These are phyloP conservation scores for Alouatta palliata DNA, from an alignment of 2,113 vertebrate species.

Conservation along the genomic window DNA sequence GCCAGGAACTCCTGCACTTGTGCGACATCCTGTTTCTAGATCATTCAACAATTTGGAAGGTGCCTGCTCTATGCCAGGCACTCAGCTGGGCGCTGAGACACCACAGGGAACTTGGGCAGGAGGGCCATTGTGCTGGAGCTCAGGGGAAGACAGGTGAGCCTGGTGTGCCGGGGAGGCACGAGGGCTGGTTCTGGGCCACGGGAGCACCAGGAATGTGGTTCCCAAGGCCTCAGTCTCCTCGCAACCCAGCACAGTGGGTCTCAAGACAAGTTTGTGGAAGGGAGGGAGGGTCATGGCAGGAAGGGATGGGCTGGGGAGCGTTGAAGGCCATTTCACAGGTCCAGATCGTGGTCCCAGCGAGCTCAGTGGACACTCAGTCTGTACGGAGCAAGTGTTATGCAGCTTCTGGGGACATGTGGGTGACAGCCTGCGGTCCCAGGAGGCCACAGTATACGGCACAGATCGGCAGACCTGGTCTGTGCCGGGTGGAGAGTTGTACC, in stretches of 20 bases:
- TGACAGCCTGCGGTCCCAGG: background rate
- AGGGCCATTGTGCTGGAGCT: background rate
- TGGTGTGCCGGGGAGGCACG: rapidly evolving
- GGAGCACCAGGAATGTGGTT: background rate
- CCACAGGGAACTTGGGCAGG: background rate
- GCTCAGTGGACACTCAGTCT: background rate
- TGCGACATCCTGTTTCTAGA: background rate
- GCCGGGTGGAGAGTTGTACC: background rate
- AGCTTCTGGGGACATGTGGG: background rate
- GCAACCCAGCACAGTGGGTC: background rate
- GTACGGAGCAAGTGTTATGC: background rate
- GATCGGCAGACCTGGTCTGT: background rate
- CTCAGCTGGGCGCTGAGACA: background rate
- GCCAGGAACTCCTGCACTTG: background rate
- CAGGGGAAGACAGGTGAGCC: background rate
- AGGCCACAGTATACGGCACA: background rate
- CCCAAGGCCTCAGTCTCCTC: background rate
- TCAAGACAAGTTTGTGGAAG: background rate
- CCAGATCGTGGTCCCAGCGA: background rate
- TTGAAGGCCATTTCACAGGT: background rate
- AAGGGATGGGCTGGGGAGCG: background rate
- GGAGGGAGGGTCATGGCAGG: background rate
- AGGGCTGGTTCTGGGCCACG: background rate
- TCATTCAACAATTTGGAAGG: background rate
- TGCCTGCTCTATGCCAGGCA: background rate